Percentiles rank a stretch among this genome's conserved stretches.
Conservation (phyloP, 1,140 invertebrate genomes). For the Notospermus geniculatus region DNA sequence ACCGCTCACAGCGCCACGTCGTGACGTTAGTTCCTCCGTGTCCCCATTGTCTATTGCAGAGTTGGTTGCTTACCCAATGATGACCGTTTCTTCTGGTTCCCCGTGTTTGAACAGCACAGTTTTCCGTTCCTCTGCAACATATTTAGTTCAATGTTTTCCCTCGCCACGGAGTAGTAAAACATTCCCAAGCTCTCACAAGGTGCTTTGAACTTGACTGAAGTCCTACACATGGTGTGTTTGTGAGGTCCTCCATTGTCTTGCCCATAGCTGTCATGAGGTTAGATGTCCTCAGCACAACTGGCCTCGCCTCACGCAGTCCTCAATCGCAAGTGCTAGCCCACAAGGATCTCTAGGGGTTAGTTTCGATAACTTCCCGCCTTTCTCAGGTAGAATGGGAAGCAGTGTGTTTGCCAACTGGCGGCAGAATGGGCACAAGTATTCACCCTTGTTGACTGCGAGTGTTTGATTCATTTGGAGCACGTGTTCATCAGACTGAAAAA, state of each 20-base stretch:
- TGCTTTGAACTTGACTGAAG: slow-evolving; percentile 50
- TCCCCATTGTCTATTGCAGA: no score
- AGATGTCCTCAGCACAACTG: slow-evolving; percentile 33
- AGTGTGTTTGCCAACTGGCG: slow-evolving; percentile 90
- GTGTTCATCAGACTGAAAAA: slow-evolving; percentile 19
- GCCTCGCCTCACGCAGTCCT: slow-evolving; percentile 38
- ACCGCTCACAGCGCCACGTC: no score
- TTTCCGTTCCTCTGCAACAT: slow-evolving; percentile 77
- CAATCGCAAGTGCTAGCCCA: slow-evolving; percentile 41
- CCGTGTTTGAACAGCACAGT: slow-evolving; percentile 45
- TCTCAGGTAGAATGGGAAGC: slow-evolving; percentile 78
- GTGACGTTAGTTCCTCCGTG: no score
- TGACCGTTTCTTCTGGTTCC: neutral
- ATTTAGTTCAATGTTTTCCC: slow-evolving; percentile 91
- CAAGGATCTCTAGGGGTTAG: slow-evolving; percentile 31
- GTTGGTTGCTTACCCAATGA: no score
- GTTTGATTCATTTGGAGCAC: slow-evolving; percentile 24
- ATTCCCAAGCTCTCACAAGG: slow-evolving; percentile 71
- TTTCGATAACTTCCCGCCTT: slow-evolving; percentile 28
- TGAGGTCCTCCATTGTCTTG: slow-evolving; percentile 92
- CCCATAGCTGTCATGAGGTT: slow-evolving; percentile 49
- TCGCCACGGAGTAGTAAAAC: slow-evolving; percentile 85
- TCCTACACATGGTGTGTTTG: slow-evolving; percentile 70
- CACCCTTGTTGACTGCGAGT: slow-evolving; percentile 64
- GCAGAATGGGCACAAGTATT: slow-evolving; percentile 92